These are phyloP conservation scores for Balaeniceps rex DNA, from an alignment of 2,113 vertebrate species.

Conservation along the genomic window DNA sequence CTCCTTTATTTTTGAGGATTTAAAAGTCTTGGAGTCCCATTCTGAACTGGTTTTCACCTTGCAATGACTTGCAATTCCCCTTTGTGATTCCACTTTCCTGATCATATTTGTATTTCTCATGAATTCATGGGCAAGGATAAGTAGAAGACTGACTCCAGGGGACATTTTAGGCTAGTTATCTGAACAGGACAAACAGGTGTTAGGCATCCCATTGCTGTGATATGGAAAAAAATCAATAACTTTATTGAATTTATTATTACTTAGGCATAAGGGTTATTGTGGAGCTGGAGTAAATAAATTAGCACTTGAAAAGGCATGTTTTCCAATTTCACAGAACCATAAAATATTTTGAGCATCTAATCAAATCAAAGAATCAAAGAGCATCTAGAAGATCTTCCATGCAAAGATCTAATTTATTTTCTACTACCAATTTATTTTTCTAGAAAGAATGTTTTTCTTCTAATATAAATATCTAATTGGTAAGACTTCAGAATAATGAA, in stretches of 20 bases:
- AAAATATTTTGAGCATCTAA: background rate
- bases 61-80: background rate
- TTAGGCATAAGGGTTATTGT: background rate
- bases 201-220: background rate
- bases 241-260: background rate
- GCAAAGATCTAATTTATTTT: background rate
- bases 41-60: background rate
- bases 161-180: background rate
- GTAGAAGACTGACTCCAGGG: background rate
- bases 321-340: background rate
- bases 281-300: background rate
- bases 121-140: background rate
- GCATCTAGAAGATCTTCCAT: background rate
- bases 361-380: background rate
- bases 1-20: background rate
- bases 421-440: background rate
- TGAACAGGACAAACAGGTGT: background rate
- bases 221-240: background rate
- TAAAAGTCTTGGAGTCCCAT: background rate
- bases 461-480: background rate
- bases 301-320: background rate
- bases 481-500: background rate
- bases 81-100: background rate
- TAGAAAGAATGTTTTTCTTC: background rate
- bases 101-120: background rate